Percentiles rank a stretch among this genome's conserved stretches.
Conservation (phyloP, 2,888 invertebrate genomes). For the Blera fallax region DNA sequence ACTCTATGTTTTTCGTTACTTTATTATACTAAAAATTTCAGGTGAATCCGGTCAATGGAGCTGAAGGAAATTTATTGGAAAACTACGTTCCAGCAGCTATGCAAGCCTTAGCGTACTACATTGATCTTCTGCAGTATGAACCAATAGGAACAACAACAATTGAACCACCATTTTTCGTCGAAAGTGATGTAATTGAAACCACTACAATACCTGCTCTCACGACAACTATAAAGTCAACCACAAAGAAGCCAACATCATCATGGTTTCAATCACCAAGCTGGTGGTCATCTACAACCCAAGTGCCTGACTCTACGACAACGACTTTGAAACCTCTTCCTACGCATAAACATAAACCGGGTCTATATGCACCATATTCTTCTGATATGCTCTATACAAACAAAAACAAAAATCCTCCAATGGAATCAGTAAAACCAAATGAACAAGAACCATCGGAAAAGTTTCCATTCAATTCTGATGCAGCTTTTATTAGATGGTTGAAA, state of each 20-base stretch:
- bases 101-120: slow-evolving; percentile 81
- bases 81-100: slow-evolving; percentile 81
- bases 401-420: background rate
- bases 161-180: slow-evolving; percentile 79
- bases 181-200: slow-evolving; percentile 58
- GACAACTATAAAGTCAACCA: slow-evolving; percentile 55
- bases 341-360: slow-evolving; percentile 76
- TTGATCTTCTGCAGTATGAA: slow-evolving; percentile 81
- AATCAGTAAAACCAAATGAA: background rate
- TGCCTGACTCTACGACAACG: slow-evolving; percentile 70
- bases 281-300: slow-evolving; percentile 68
- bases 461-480: slow-evolving; percentile 23
- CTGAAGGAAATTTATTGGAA: slow-evolving; percentile 75
- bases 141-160: slow-evolving; percentile 79
- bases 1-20: no score
- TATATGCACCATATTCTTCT: slow-evolving; percentile 76
- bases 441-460: background rate
- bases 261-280: slow-evolving; percentile 69
- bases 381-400: slow-evolving; percentile 13
- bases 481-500: slow-evolving; percentile 30
- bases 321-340: slow-evolving; percentile 76
- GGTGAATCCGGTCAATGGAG: slow-evolving; percentile 4
- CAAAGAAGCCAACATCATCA: slow-evolving; percentile 62
- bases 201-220: background rate
- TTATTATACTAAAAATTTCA: background rate